Evolutionary conservation across 2,888 invertebrate species (phyloP).

Genomic region (Achlya flavicornis): DNA sequence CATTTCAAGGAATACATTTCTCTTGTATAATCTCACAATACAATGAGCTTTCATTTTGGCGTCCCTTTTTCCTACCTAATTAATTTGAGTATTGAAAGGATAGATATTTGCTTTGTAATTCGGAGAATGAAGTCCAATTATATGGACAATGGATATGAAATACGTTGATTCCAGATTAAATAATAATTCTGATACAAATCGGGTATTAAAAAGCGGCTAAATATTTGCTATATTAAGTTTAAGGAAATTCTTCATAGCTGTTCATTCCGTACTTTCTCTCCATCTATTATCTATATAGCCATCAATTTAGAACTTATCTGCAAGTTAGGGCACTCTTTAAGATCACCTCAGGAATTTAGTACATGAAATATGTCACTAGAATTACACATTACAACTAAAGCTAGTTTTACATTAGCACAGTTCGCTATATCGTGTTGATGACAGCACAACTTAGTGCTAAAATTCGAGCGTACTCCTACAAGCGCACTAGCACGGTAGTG

Average conservation of each 20-base stretch:
- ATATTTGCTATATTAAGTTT: no score
- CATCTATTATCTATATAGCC: no score
- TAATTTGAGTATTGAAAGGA: neutral
- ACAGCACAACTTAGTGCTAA: neutral
- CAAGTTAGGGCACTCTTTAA: no score
- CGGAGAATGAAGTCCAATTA: neutral
- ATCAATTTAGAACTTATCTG: no score
- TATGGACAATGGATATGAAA: neutral
- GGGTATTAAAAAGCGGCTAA: no score
- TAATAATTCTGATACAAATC: neutral
- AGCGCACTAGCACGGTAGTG: neutral
- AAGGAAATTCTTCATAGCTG: no score
- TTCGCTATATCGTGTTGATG: neutral
- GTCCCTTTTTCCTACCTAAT: neutral
- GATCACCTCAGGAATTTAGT: no score
- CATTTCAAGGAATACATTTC: slow-evolving; percentile 7
- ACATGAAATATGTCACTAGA: no score
- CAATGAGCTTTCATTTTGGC: neutral
- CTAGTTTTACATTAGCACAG: neutral
- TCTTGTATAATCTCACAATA: neutral
- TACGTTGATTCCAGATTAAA: neutral
- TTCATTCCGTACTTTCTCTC: no score
- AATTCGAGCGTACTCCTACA: neutral
- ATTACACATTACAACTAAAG: neutral
- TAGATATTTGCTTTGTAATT: slow-evolving; percentile 3